Conservation (phyloP, 2,113 vertebrate genomes). For the Diadophis punctatus region DNA sequence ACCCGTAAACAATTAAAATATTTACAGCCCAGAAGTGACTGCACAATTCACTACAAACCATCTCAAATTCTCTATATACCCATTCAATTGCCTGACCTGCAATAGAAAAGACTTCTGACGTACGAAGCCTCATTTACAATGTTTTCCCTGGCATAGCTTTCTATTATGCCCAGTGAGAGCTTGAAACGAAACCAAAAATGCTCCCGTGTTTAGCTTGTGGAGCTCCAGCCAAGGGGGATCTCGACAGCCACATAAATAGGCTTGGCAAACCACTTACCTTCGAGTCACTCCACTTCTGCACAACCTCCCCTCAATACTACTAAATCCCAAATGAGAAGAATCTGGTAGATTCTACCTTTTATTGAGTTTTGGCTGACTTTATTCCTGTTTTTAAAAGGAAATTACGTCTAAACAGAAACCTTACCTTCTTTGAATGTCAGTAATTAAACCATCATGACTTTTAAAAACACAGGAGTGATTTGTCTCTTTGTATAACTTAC, state of each 20-base stretch:
- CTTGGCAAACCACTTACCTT: neutral
- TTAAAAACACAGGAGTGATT: neutral
- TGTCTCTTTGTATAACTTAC: neutral
- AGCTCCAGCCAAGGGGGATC: slow-evolving; percentile 2
- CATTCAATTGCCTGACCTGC: neutral
- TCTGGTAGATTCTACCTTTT: neutral
- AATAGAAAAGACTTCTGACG: neutral
- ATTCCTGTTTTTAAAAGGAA: neutral
- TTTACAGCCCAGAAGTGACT: neutral
- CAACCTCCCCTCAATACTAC: neutral
- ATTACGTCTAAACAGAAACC: neutral
- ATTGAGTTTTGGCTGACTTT: neutral
- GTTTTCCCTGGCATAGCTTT: neutral
- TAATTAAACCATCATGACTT: neutral
- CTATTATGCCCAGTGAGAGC: neutral
- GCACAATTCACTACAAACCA: neutral
- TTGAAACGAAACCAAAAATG: neutral
- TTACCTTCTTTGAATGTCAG: neutral
- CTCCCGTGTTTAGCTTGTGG: neutral
- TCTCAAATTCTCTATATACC: neutral
- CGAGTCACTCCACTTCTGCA: neutral
- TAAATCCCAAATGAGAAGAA: neutral
- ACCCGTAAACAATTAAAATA: neutral
- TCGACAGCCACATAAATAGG: neutral
- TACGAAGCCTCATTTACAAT: neutral